A percentile compares a stretch with the other conserved stretches of the same genome.
Evolutionary conservation across 2,888 invertebrate species (phyloP).

Genomic region (Alloplasta piceator): DNA sequence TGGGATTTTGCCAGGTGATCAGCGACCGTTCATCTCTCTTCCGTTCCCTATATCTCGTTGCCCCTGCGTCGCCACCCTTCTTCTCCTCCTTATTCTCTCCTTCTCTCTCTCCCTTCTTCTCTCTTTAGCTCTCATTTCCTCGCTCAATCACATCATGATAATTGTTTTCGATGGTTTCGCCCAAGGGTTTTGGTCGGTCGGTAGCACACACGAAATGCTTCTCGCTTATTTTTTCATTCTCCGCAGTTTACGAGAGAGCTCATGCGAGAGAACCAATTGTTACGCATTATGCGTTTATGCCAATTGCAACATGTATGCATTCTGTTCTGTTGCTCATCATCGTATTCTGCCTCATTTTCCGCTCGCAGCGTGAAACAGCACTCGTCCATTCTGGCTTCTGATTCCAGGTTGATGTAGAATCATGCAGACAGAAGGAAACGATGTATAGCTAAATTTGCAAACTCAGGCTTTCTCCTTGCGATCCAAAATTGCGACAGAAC

Average conservation of each 20-base stretch:
- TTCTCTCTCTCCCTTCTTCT: background rate
- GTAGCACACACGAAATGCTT: conserved; percentile 12
- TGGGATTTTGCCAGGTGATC: conserved; percentile 61
- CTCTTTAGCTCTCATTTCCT: conserved; percentile 29
- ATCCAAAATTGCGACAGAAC: conserved; percentile 48
- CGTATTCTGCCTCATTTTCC: conserved; percentile 32
- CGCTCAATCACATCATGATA: conserved; percentile 63
- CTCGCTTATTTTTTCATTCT: conserved; percentile 24
- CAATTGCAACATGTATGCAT: conserved; percentile 65
- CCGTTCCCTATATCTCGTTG: conserved; percentile 9
- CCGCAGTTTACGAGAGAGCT: conserved; percentile 50
- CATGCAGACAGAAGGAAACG: background rate
- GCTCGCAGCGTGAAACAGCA: background rate
- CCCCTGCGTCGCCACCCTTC: conserved; percentile 3
- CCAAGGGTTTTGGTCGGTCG: background rate
- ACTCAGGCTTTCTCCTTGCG: conserved; percentile 48
- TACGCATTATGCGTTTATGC: conserved; percentile 72
- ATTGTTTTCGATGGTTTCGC: conserved; percentile 62
- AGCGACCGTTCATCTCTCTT: conserved; percentile 46
- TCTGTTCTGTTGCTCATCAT: conserved; percentile 33
- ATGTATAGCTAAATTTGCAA: conserved; percentile 33
- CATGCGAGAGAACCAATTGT: conserved; percentile 68
- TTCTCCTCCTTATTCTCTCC: conserved; percentile 13
- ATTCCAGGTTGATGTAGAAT: conserved; percentile 18
- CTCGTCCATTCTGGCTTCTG: conserved; percentile 34